Percentiles rank a stretch among this genome's conserved stretches.
Evolutionary conservation across 2,888 invertebrate species (phyloP).

Genomic region (Chorisops tibialis): DNA sequence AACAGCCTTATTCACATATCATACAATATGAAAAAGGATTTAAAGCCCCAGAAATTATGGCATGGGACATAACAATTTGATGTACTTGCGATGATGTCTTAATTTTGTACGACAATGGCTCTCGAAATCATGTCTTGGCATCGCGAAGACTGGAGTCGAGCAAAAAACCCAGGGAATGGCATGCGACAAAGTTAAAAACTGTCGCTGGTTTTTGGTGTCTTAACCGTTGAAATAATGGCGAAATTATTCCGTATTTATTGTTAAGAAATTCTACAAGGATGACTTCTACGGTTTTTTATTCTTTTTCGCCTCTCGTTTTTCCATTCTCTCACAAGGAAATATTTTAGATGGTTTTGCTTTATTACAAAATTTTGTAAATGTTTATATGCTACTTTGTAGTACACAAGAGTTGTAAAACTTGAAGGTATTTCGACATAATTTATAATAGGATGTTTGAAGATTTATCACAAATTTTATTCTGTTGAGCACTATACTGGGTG

Average conservation of each 20-base stretch:
- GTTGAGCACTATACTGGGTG: no score
- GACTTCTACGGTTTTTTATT: background rate
- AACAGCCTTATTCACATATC: background rate
- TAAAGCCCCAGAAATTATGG: background rate
- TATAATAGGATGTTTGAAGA: no score
- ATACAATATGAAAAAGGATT: background rate
- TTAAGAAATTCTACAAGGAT: constrained; percentile 3
- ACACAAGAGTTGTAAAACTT: no score
- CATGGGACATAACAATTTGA: constrained; percentile 15
- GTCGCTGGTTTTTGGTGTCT: constrained; percentile 1
- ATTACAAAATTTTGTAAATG: constrained; percentile 20
- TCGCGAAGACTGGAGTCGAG: background rate
- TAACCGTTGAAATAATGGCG: constrained; percentile 13
- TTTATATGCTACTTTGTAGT: constrained; percentile 11
- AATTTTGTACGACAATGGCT: constrained; percentile 22
- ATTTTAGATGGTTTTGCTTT: constrained; percentile 7
- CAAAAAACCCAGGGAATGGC: background rate
- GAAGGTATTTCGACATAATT: no score
- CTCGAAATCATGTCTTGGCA: constrained; percentile 3
- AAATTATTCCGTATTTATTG: constrained; percentile 25
- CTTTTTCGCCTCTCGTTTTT: no score
- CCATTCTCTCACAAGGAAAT: no score
- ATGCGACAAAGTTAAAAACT: constrained; percentile 21
- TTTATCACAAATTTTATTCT: no score
- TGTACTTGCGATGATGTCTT: constrained; percentile 12